Evolutionary conservation across 2,888 invertebrate species (phyloP).

Genomic region (Ormyrus nitidulus): DNA sequence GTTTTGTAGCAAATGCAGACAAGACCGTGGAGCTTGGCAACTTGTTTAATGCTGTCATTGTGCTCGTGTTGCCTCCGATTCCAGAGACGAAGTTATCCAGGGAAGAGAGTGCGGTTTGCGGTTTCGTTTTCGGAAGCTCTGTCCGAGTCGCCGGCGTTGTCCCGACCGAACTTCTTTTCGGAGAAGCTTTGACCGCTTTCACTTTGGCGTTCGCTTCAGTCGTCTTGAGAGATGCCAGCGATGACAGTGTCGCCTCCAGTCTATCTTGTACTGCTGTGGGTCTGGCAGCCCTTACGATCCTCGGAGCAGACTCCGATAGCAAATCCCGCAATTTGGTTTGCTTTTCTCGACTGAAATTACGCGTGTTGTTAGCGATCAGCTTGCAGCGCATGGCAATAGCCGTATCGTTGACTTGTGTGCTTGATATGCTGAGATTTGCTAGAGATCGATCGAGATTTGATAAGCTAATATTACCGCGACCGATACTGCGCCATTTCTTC

Average conservation of each 20-base stretch:
- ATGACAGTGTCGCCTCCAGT: slow-evolving; percentile 69
- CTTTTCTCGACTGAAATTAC: slow-evolving; percentile 67
- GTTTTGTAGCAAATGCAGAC: no score
- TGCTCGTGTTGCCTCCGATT: slow-evolving; percentile 58
- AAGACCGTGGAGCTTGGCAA: slow-evolving; percentile 9
- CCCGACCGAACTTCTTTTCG: no score
- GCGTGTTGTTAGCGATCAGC: slow-evolving; percentile 66
- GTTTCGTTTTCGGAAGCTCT: not conserved
- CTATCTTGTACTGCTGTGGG: slow-evolving; percentile 69
- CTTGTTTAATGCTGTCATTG: not conserved
- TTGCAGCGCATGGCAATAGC: slow-evolving; percentile 69
- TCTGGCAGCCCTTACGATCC: slow-evolving; percentile 65
- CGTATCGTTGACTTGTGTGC: slow-evolving; percentile 60
- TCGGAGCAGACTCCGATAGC: slow-evolving; percentile 64
- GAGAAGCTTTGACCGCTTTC: slow-evolving; percentile 22
- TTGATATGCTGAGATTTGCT: slow-evolving; percentile 65
- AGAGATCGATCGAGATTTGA: slow-evolving; percentile 63
- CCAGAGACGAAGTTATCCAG: slow-evolving; percentile 71
- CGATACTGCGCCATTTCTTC: slow-evolving; percentile 65
- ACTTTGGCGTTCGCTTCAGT: slow-evolving; percentile 2
- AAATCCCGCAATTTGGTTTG: slow-evolving; percentile 66
- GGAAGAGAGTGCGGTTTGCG: slow-evolving; percentile 68
- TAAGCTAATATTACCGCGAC: slow-evolving; percentile 50
- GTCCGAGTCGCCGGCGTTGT: no score
- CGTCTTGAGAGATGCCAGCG: slow-evolving; percentile 62